Conservation (phyloP, 2,113 vertebrate species). For the Ovis canadensis region DNA sequence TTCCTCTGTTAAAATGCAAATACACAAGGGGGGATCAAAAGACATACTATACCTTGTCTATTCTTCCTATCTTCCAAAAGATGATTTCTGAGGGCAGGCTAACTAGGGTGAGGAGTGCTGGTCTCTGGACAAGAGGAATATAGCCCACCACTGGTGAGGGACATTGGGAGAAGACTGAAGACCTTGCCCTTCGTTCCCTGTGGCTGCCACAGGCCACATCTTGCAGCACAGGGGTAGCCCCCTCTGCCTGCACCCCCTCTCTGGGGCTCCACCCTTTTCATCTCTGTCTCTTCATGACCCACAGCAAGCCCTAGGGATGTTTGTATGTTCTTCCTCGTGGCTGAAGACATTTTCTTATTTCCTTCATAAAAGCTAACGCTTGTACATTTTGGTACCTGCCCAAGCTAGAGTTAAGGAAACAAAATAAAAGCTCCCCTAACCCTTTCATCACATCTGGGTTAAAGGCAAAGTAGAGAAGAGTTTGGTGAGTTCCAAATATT, state of each 20-base stretch:
- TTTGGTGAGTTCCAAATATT: not conserved
- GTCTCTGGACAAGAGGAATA: not conserved
- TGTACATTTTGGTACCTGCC: not conserved
- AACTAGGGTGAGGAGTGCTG: not conserved
- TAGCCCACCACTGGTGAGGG: not conserved
- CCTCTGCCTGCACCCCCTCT: rapidly evolving
- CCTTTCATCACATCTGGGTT: not conserved
- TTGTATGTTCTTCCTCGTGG: not conserved
- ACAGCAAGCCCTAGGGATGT: not conserved
- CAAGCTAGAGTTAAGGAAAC: not conserved
- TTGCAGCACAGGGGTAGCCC: not conserved
- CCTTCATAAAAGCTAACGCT: not conserved
- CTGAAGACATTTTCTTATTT: not conserved
- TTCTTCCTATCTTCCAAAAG: not conserved
- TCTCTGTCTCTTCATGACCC: not conserved
- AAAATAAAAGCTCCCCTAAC: not conserved
- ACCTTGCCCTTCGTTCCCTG: not conserved
- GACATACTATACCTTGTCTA: not conserved
- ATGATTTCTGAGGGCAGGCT: not conserved
- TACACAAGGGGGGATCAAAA: not conserved
- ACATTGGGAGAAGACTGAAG: not conserved
- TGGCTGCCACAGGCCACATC: not conserved
- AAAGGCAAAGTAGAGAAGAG: not conserved
- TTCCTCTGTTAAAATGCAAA: not conserved
- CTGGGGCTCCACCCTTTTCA: not conserved